phyloP scores from a whole-genome alignment of 2,888 invertebrate genomes.

The Cheilosia pagana region DNA sequence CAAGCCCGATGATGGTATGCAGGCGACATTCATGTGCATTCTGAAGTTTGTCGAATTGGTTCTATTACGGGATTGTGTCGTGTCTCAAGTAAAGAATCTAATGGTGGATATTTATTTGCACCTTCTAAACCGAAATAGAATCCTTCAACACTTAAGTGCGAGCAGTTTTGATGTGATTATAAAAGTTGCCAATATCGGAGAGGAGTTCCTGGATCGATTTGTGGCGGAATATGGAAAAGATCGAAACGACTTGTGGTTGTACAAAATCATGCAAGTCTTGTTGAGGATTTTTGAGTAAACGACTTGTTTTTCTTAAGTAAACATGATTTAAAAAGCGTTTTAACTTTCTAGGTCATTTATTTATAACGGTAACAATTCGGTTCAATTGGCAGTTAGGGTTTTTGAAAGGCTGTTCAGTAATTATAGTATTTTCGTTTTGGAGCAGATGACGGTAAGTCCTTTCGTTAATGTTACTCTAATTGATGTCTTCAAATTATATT shows the following conservation, averaged over 20 bases:
- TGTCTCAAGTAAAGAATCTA: constrained; percentile 13
- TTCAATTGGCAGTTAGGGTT: constrained; percentile 7
- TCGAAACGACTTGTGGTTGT: constrained; percentile 48
- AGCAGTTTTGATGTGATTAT: constrained; percentile 37
- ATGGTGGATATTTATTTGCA: constrained; percentile 42
- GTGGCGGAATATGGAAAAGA: constrained; percentile 10
- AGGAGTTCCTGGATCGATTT: constrained; percentile 28
- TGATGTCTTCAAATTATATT: neutral
- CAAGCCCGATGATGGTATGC: neutral
- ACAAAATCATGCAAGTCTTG: constrained; percentile 42
- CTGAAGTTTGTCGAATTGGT: constrained; percentile 46
- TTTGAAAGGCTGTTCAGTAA: constrained; percentile 40
- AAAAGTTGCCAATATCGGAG: constrained; percentile 42
- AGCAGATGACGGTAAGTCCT: constrained; percentile 29
- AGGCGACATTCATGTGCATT: constrained; percentile 38
- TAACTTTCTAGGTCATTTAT: constrained; percentile 29
- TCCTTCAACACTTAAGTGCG: neutral
- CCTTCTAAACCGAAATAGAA: constrained; percentile 8
- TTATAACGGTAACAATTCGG: neutral
- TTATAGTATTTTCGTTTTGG: constrained; percentile 22
- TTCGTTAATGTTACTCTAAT: neutral
- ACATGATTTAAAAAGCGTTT: too few relatives aligned
- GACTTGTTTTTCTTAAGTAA: neutral
- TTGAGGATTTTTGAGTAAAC: constrained; percentile 45
- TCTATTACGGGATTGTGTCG: neutral